Percentiles rank a stretch among this genome's conserved stretches.
Evolutionary conservation across 2,797 vertebrate species (phyloP).

Genomic region (Menidia menidia): DNA sequence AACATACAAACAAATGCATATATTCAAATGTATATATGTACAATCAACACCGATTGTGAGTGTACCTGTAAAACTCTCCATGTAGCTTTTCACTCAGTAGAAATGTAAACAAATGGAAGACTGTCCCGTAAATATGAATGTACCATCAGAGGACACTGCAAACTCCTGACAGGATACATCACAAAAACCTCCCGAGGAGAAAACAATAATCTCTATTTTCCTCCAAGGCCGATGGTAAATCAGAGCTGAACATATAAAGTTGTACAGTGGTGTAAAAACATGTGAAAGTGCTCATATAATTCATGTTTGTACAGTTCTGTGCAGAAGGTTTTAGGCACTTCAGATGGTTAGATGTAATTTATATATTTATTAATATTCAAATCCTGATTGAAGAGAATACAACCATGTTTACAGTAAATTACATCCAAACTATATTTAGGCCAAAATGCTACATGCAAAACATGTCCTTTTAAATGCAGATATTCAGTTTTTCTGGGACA

Average conservation of each 20-base stretch:
- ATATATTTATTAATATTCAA: background rate
- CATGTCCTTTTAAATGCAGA: background rate
- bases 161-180: conserved; percentile 46
- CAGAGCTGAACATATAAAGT: conserved; percentile 38
- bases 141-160: conserved; percentile 39
- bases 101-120: conserved; percentile 71
- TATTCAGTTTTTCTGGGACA: background rate
- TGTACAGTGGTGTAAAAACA: conserved; percentile 37
- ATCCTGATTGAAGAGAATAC: background rate
- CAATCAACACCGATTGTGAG: conserved; percentile 71
- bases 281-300: conserved; percentile 76
- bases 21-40: conserved; percentile 70
- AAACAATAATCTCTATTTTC: conserved; percentile 31
- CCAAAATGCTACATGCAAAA: background rate
- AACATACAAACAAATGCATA: conserved; percentile 30
- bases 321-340: background rate
- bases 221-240: conserved; percentile 32
- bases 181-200: conserved; percentile 40
- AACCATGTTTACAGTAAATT: background rate
- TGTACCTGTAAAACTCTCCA: conserved; percentile 45
- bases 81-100: conserved; percentile 53
- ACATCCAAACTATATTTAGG: background rate
- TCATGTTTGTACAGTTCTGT: conserved; percentile 38
- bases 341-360: background rate
- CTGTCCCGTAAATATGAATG: conserved; percentile 31